Conservation (phyloP, 2,888 invertebrate genomes). For the Terebella lapidaria region DNA sequence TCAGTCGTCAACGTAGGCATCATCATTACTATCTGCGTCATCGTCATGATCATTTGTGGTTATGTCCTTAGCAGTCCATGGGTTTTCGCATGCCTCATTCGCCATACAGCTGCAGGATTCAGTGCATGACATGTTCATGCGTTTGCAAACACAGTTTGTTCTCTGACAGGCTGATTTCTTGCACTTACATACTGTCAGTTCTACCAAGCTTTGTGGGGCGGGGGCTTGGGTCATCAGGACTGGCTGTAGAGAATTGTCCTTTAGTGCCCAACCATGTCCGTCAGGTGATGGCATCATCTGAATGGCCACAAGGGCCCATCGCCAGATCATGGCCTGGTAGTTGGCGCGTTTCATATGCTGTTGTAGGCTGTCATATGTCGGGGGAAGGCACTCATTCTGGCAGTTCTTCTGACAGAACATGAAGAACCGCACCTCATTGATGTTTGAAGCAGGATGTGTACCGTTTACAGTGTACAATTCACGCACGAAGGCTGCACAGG, state of each 20-base stretch:
- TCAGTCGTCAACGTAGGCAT: no score
- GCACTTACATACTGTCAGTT: not conserved
- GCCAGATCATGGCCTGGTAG: slow-evolving; percentile 1
- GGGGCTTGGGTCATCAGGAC: not conserved
- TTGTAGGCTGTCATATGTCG: not conserved
- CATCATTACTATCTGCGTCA: no score
- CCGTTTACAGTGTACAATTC: no score
- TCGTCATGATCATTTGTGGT: no score
- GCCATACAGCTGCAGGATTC: no score
- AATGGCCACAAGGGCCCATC: not conserved
- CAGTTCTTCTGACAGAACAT: not conserved
- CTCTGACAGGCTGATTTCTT: no score
- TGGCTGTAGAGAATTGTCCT: not conserved
- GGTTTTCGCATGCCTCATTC: no score
- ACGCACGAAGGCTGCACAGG: no score
- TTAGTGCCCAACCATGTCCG: not conserved
- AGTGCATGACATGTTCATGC: no score
- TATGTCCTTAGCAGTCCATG: no score
- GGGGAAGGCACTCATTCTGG: not conserved
- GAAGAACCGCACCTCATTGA: not conserved
- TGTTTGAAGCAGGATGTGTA: no score
- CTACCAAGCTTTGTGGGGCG: not conserved
- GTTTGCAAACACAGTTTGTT: no score
- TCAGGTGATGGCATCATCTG: not conserved
- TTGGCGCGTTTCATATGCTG: not conserved